Percentiles rank a stretch among this genome's conserved stretches.
phyloP scores from a whole-genome alignment of 2,888 invertebrate species.

The Ennomos fuscantarius region DNA sequence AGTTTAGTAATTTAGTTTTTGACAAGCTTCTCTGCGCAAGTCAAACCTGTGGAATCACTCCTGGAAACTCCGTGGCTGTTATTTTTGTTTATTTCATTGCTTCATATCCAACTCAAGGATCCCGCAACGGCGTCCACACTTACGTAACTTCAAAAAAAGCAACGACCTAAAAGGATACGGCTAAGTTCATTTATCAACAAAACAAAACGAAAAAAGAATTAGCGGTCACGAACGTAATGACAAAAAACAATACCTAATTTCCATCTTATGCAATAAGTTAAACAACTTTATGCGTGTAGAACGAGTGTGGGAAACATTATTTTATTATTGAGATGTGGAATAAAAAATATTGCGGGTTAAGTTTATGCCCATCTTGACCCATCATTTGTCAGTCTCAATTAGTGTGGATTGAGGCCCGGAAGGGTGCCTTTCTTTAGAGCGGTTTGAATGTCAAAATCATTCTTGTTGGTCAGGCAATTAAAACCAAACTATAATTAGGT shows the following conservation, averaged over 20 bases:
- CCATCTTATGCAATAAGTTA: conserved; percentile 42
- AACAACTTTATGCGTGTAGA: conserved; percentile 44
- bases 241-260: conserved; percentile 41
- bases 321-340: conserved; percentile 41
- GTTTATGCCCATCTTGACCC: conserved; percentile 25
- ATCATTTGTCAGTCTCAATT: conserved; percentile 30
- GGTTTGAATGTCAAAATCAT: conserved; percentile 15
- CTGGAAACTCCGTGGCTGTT: too few relatives aligned
- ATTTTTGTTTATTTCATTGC: too few relatives aligned
- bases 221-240: conserved; percentile 16
- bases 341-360: conserved; percentile 40
- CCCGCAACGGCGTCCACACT: too few relatives aligned
- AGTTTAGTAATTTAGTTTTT: too few relatives aligned
- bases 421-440: conserved; percentile 13
- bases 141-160: background rate
- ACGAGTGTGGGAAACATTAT: conserved; percentile 49
- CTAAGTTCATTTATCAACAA: conserved; percentile 11
- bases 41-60: too few relatives aligned
- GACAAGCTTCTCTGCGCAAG: too few relatives aligned
- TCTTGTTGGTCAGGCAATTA: conserved; percentile 2
- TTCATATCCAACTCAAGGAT: too few relatives aligned
- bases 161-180: conserved; percentile 1
- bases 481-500: background rate
- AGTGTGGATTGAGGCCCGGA: conserved; percentile 23
- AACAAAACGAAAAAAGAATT: conserved; percentile 10